Conservation (phyloP, 92 coral and sea anemone species). For the Phenganax marumi region DNA sequence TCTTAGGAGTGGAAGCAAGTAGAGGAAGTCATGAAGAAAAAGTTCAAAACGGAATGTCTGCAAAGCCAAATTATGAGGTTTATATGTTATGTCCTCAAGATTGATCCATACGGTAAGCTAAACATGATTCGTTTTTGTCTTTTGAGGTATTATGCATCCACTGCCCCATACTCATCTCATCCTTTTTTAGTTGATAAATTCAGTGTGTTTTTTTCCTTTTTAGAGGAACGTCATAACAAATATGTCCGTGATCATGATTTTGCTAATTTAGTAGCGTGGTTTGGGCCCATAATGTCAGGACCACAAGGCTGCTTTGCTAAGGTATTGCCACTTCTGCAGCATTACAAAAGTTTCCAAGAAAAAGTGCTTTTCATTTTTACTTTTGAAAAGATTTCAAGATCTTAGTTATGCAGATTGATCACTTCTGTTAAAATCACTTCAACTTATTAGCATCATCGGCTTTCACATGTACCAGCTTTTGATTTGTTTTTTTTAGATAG, state of each 20-base stretch:
- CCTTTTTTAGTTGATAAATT: background rate
- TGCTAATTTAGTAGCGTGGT: slow-evolving; percentile 68
- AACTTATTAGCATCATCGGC: background rate
- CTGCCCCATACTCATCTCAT: background rate
- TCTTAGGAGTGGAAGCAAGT: slow-evolving; percentile 68
- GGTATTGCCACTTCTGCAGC: slow-evolving; percentile 45
- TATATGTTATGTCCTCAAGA: slow-evolving; percentile 60
- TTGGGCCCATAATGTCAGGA: slow-evolving; percentile 82
- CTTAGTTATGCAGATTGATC: background rate
- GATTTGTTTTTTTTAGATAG: background rate
- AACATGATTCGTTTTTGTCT: background rate
- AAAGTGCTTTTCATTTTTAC: background rate
- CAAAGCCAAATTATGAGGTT: slow-evolving; percentile 71
- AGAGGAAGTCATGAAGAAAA: slow-evolving; percentile 46
- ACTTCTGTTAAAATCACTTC: background rate
- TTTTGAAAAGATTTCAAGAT: background rate
- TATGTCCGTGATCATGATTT: slow-evolving; percentile 57
- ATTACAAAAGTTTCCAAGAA: background rate
- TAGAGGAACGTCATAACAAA: slow-evolving; percentile 50
- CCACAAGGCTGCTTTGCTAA: slow-evolving; percentile 72
- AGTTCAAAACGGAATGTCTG: slow-evolving; percentile 55
- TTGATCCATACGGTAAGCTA: slow-evolving; percentile 64
- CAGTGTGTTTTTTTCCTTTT: background rate
- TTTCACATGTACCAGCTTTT: background rate
- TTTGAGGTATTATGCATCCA: background rate